Evolutionary conservation across 92 coral and sea anemone genomes (phyloP), one percentile per base, ranked within the genome.

Genomic region (Meandrina meandrites): DNA sequence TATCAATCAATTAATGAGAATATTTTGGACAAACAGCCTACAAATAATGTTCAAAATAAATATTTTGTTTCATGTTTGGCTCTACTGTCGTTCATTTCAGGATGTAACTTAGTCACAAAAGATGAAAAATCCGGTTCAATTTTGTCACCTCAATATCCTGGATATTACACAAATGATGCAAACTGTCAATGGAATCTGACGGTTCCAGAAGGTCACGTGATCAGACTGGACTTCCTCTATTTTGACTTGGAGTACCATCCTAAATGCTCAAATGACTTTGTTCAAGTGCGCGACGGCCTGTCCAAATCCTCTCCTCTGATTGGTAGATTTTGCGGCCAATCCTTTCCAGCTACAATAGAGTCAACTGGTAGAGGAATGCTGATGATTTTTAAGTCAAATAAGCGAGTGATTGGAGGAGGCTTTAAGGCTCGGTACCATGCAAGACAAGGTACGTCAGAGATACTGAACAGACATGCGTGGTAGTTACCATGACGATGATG

Each of bases 61-160:
- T 2, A 40, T 2, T 2, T 2, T 40, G 45, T 50, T 13, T 3
- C 3, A 13, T 50, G 10, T 9, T 50, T 50, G 54, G 2, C 45
- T 2, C 10, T 50, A 50, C 54, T 50, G 54, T 50, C 54, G 13
- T 40, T 40, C 3, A 40, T 50, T 50, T 50, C 54, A 50, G 54
- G 54, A 13, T 50, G 54, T 13, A 50, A 50, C 16, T 9, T 50
- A 9, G 16, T 13, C 54, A 50, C 1, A 13, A 50, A 50, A 50
- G 54, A 13, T 50, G 16, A 9, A 50, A 50, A 50, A 83, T 84
- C 81, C 9, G 95, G 88, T 14, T 67, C 66, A 81, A 83, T 95
- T 42, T 57, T 89, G 79, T 91, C 94, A 2, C 98, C 96, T 10
- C 86, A 80, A 57, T 93, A 95, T 54, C 98, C 98, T 6, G 92